phyloP scores from a whole-genome alignment of 2,113 vertebrate genomes.

The Pelusios castaneus region DNA sequence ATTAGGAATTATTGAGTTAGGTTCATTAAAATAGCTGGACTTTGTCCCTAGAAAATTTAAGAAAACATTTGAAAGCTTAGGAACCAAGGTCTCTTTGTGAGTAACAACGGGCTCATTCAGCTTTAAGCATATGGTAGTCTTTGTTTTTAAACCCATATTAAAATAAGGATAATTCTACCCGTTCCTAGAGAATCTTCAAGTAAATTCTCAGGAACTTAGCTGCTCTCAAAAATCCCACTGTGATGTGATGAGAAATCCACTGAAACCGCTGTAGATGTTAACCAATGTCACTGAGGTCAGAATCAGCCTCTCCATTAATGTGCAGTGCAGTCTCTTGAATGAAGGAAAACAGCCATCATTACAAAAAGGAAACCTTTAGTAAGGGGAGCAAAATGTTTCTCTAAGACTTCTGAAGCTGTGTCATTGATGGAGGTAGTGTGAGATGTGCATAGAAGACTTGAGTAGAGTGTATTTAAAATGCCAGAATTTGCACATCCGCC shows the following conservation, averaged over 20 bases:
- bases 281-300: slow-evolving; percentile 10
- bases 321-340: background rate
- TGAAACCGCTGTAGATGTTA: slow-evolving; percentile 16
- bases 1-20: slow-evolving; percentile 76
- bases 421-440: background rate
- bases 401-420: background rate
- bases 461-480: background rate
- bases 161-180: slow-evolving; percentile 17
- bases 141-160: slow-evolving; percentile 63
- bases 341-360: fast-evolving
- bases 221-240: slow-evolving; percentile 5
- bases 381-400: background rate
- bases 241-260: slow-evolving; percentile 38
- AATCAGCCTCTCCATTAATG: slow-evolving; percentile 7
- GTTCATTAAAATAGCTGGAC: slow-evolving; percentile 73
- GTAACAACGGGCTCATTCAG: slow-evolving; percentile 66
- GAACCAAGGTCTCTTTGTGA: slow-evolving; percentile 47
- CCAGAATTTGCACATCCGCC: background rate
- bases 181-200: slow-evolving; percentile 40
- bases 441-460: background rate
- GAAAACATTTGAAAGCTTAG: slow-evolving; percentile 66
- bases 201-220: slow-evolving; percentile 46
- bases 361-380: background rate
- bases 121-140: slow-evolving; percentile 57
- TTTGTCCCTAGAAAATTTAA: slow-evolving; percentile 69